Evolutionary conservation across 2,113 vertebrate genomes (phyloP).

Genomic region (Epinephelus cyanopodus): DNA sequence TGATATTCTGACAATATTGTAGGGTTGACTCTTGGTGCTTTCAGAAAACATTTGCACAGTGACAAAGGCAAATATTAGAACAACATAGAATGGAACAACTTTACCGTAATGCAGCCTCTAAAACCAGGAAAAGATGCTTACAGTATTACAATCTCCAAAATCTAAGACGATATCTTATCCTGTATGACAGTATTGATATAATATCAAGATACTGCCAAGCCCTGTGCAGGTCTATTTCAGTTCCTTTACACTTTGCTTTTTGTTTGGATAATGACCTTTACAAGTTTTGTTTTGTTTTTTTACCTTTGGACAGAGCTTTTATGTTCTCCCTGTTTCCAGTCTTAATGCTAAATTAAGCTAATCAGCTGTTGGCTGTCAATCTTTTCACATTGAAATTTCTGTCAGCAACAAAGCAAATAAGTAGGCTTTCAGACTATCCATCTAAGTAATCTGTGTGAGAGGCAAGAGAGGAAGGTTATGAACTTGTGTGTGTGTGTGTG

Average conservation of each 20-base stretch:
- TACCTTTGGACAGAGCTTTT: neutral
- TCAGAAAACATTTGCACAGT: too few relatives aligned
- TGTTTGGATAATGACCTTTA: neutral
- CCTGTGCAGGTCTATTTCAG: neutral
- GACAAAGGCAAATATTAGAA: too few relatives aligned
- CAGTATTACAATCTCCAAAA: too few relatives aligned
- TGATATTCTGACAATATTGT: too few relatives aligned
- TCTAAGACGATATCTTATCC: too few relatives aligned
- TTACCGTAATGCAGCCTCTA: too few relatives aligned
- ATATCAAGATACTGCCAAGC: too few relatives aligned
- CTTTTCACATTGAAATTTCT: neutral
- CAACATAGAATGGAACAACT: too few relatives aligned
- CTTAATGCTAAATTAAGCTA: conserved; percentile 9
- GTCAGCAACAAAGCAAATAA: neutral
- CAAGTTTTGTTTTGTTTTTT: neutral
- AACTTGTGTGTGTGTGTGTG: neutral
- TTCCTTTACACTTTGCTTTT: conserved; percentile 10
- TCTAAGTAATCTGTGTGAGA: neutral
- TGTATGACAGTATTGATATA: too few relatives aligned
- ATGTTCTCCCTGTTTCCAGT: neutral
- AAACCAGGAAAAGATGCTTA: too few relatives aligned
- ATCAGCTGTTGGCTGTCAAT: neutral
- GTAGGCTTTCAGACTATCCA: neutral
- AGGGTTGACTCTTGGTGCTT: too few relatives aligned
- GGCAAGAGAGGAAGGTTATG: neutral